Evolutionary conservation across 2,113 vertebrate genomes (phyloP), one percentile per base, ranked within the genome.

Genomic region (Girardinichthys multiradiatus): DNA sequence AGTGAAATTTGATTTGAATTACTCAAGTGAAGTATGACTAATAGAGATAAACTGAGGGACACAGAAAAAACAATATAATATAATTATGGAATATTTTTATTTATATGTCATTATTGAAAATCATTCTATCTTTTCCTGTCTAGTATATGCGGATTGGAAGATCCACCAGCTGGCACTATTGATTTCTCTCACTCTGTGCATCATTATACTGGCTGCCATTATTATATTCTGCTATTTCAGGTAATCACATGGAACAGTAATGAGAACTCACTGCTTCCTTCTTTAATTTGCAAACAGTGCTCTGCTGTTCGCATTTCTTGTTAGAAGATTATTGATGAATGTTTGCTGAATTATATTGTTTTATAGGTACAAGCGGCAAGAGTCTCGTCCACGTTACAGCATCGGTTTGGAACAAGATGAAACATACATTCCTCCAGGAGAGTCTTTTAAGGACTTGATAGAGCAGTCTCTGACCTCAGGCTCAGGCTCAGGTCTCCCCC

Each of bases 401-500:
- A 97, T 99, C 1, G 96, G 96, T n/a, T 91, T 98, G 58, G 96
- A 97, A 82, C 96, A 97, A 82, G 96, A 98, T 4, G 97, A 98
- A 89, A 97, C 95, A 0, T 98, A 94, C 83, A 98, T 97, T 70
- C 96, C 97, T 39, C 91, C 96, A 0, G 97, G 98, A 85, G 98
- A 99, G 68, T 97, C 97, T 29, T 94, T 99, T 85, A 96, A 96
- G 86, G 97, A 99, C 89, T 87, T 99, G 31, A 98, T 99, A 2
- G 96, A 99, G 81, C 98, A 97, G 90, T 98, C 97, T 9, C 97
- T 98, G 78, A 99, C 97, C 92, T 99, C 98, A 0, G 98, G 97
- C 77, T 98, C 97, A 7, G 98, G 98, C 45, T 99, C 98, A 4
- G 97, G 97, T 72, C 98, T 99, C 96, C 98, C 97, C 95, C 97